Conservation (phyloP, 1,140 invertebrate species). For the Tetranychus cinnabarinus region DNA sequence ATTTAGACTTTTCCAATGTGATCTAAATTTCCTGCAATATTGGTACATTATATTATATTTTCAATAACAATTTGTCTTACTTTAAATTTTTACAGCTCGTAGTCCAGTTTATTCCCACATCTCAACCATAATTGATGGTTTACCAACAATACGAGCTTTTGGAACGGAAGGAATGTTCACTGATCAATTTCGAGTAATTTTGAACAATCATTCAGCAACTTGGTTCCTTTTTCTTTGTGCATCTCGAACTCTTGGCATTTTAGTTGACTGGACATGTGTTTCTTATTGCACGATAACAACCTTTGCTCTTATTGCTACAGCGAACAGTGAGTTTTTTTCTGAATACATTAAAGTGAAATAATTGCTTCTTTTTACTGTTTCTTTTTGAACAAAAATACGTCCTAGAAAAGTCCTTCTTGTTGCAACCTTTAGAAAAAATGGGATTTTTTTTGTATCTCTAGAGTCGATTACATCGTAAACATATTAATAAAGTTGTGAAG, state of each 20-base stretch:
- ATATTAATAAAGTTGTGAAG: too few species aligned
- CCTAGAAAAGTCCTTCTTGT: too few species aligned
- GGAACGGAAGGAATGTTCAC: slow-evolving; percentile 33
- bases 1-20: not conserved
- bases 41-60: slow-evolving; percentile 13
- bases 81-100: slow-evolving; percentile 1
- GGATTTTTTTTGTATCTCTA: too few species aligned
- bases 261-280: slow-evolving; percentile 47
- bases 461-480: too few species aligned
- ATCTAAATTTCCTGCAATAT: not conserved
- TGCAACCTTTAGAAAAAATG: too few species aligned
- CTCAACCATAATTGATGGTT: slow-evolving; percentile 25
- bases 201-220: slow-evolving; percentile 39
- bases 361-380: slow-evolving; percentile 32
- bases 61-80: not conserved
- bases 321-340: not conserved
- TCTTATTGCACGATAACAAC: slow-evolving; percentile 32
- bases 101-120: slow-evolving; percentile 27
- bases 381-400: too few species aligned
- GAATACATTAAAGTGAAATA: slow-evolving; percentile 25
- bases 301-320: slow-evolving; percentile 5
- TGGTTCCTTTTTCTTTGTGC: slow-evolving; percentile 47
- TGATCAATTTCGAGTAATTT: slow-evolving; percentile 27
- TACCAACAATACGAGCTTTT: slow-evolving; percentile 27
- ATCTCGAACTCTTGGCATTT: slow-evolving; percentile 41